These are phyloP conservation scores for Lophius piscatorius DNA, from an alignment of 2,113 vertebrate species.

Conservation along the genomic window DNA sequence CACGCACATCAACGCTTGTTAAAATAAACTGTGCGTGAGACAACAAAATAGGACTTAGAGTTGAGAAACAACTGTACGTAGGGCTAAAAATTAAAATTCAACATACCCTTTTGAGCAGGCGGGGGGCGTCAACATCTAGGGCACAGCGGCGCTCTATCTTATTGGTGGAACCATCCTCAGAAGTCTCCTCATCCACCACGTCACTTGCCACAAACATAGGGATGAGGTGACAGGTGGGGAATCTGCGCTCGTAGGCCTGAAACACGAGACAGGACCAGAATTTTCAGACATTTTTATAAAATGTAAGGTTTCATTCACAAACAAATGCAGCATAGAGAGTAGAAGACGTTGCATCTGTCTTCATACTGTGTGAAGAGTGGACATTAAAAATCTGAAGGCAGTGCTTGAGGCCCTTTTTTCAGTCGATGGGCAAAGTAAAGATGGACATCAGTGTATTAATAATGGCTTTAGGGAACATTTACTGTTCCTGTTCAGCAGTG, in stretches of 20 bases:
- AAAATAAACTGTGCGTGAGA: background rate
- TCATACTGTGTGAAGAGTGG: too few species aligned
- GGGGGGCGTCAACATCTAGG: conserved; percentile 93
- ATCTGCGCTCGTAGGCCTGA: conserved; percentile 94
- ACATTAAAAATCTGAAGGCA: too few species aligned
- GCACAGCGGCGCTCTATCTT: conserved; percentile 91
- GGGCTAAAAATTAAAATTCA: background rate
- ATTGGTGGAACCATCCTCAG: conserved; percentile 84
- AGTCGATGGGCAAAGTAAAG: too few species aligned
- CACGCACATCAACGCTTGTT: too few species aligned
- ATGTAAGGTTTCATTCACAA: too few species aligned
- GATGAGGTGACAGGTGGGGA: conserved; percentile 94
- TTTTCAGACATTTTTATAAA: background rate
- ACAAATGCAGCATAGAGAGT: too few species aligned
- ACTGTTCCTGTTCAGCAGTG: too few species aligned
- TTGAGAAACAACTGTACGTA: too few species aligned
- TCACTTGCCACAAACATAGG: conserved; percentile 98
- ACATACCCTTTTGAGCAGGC: conserved; percentile 91
- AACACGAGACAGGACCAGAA: background rate
- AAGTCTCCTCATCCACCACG: conserved; percentile 85
- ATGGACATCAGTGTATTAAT: too few species aligned
- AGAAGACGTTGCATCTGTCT: too few species aligned
- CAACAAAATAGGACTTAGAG: background rate
- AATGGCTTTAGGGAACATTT: too few species aligned
- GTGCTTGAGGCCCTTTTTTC: too few species aligned